Evolutionary conservation across 2,888 invertebrate species (phyloP), one percentile per base, ranked within the genome.

Genomic region (Hypolimnas misippus): DNA sequence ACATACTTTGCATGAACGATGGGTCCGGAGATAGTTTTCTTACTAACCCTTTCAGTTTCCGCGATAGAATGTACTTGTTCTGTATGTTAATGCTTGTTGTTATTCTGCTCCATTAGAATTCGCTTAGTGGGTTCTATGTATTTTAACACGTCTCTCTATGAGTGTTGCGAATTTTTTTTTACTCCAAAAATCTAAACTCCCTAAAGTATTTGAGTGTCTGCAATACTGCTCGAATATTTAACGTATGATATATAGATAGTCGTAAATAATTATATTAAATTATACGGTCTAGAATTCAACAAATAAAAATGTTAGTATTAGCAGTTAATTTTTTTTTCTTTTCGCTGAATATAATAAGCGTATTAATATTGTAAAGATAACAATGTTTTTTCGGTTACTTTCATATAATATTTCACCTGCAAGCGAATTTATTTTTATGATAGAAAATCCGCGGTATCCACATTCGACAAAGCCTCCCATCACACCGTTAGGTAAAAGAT

Each of bases 31-130:
- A 12, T 44, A 44, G 17, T 21, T 46, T 46, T 46, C 19, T n/a
- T 12, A 19, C 6, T 19, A 21, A 42, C 75, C 70, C 68, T 71
- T 72, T 70, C 67, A 72, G 70, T 68, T 71, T 69, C n/a, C 35
- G n/a, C 12, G n/a, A n/a, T n/a, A 38, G 3, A 38, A 38, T 38
- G 10, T 38, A 25, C 25, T 5, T 38, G 12, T n/a, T n/a, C 33
- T n/a, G 4, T 38, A 38, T 38, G n/a, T 12, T 12, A n/a, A 38
- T 38, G 35, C 12, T 38, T 12, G n/a, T 12, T 38, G 33, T n/a
- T 38, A n/a, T n/a, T 12, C 35, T 38, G 35, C 12, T 38, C 35
- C n/a, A 38, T 38, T 38, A n/a, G 12, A 38, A 38, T 38, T 38
- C 35, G n/a, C 35, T 38, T 38, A 38, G 35, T 3, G 35, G 12